A percentile compares a stretch with the other conserved stretches of the same genome.
Conservation (phyloP, 2,888 invertebrate species). For the Parapristionchus giblindavisi region DNA sequence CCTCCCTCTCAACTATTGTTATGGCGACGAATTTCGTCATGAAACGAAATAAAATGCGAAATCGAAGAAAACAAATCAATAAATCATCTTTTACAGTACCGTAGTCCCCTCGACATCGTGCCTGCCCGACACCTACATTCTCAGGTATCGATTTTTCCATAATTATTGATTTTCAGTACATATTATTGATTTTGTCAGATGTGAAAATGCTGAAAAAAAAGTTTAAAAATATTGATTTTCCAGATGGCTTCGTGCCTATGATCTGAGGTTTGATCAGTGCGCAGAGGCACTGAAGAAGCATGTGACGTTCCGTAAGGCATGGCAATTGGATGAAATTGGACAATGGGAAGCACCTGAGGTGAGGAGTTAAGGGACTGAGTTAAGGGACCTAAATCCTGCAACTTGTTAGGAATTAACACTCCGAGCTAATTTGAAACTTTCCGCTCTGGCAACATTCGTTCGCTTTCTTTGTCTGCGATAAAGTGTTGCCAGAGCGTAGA, state of each 20-base stretch:
- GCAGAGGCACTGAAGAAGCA: constrained; percentile 66
- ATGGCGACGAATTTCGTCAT: background rate
- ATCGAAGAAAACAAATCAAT: background rate
- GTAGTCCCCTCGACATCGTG: constrained; percentile 48
- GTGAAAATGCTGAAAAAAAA: background rate
- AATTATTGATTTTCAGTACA: background rate
- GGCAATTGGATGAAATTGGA: constrained; percentile 65
- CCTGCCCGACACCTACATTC: constrained; percentile 54
- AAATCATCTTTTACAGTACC: constrained; percentile 45
- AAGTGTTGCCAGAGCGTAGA: too few species aligned
- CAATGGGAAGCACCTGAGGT: constrained; percentile 69
- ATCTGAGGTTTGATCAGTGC: constrained; percentile 59
- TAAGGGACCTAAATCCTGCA: too few species aligned
- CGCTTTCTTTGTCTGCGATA: too few species aligned
- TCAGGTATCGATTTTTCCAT: constrained; percentile 39
- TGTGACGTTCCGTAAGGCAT: constrained; percentile 64
- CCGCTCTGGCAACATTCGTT: too few species aligned
- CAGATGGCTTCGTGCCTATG: constrained; percentile 57
- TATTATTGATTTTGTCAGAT: background rate
- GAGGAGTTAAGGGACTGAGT: too few species aligned
- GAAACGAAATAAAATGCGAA: background rate
- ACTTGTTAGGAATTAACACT: too few species aligned
- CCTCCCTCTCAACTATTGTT: constrained; percentile 8
- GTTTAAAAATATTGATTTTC: background rate
- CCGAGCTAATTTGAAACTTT: too few species aligned